These are phyloP conservation scores for Bovichtus diacanthus DNA, from an alignment of 2,797 vertebrate genomes.

Conservation along the genomic window DNA sequence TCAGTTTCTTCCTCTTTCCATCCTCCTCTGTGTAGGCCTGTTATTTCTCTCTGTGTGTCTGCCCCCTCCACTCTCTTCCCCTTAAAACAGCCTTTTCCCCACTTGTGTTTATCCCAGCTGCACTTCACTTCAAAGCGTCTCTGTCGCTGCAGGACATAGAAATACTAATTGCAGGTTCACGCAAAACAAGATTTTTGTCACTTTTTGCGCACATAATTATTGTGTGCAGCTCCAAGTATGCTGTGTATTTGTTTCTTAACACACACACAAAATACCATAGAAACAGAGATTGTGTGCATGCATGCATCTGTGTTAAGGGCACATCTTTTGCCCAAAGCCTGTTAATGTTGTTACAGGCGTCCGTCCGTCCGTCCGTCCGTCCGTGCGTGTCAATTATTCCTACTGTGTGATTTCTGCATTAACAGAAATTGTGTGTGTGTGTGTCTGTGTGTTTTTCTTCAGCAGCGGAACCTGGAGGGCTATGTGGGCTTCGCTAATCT, in stretches of 20 bases:
- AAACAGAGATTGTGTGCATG: background rate
- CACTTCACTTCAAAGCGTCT: conserved; percentile 56
- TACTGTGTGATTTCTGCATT: conserved; percentile 1
- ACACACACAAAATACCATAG: conserved; percentile 5
- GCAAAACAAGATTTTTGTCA: conserved; percentile 28
- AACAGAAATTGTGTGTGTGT: conserved; percentile 3
- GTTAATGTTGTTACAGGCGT: background rate
- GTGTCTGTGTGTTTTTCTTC: conserved; percentile 53
- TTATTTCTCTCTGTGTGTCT: conserved; percentile 34
- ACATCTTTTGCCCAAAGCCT: background rate
- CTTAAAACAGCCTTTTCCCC: conserved; percentile 2
- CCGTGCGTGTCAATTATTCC: background rate
- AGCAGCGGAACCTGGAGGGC: conserved; percentile 88
- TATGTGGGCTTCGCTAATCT: conserved; percentile 89
- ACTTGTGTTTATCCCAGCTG: conserved; percentile 56
- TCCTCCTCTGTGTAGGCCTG: conserved; percentile 12
- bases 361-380: too few species aligned
- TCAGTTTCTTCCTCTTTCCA: conserved; percentile 32
- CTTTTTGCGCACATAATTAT: conserved; percentile 15
- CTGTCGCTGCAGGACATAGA: conserved; percentile 42
- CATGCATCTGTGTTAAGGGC: background rate
- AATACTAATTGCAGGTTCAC: conserved; percentile 59
- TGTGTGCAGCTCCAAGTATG: background rate
- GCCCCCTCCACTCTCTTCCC: conserved; percentile 15
- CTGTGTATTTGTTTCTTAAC: background rate